A percentile compares a stretch with the other conserved stretches of the same genome.
Conservation (phyloP, 2,888 invertebrate genomes). For the Elaeidobius kamerunicus region DNA sequence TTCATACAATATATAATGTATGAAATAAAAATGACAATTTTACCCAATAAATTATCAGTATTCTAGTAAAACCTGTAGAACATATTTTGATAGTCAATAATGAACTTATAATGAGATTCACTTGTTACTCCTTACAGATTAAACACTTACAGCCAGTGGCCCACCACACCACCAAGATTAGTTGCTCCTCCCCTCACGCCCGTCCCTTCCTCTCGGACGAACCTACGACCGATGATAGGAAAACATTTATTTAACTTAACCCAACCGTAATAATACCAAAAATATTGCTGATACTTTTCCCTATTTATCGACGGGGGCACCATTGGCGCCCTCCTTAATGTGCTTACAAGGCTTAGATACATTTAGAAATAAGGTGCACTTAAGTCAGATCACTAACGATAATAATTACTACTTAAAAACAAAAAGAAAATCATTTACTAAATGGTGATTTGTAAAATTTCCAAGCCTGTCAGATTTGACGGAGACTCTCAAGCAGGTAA, state of each 20-base stretch:
- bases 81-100: too few relatives aligned
- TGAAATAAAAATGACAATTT: too few relatives aligned
- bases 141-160: slow-evolving; percentile 5
- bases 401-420: slow-evolving; percentile 28
- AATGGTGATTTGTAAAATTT: slow-evolving; percentile 1
- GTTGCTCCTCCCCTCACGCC: slow-evolving; percentile 20
- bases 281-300: slow-evolving; percentile 46
- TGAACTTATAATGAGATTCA: not conserved
- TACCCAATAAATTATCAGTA: too few relatives aligned
- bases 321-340: slow-evolving; percentile 34
- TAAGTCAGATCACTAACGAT: slow-evolving; percentile 36
- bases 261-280: slow-evolving; percentile 42
- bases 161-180: slow-evolving; percentile 12
- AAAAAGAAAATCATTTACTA: slow-evolving; percentile 25
- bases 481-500: not conserved
- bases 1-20: too few relatives aligned
- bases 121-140: slow-evolving; percentile 15
- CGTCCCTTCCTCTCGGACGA: slow-evolving; percentile 11
- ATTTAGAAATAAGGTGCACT: slow-evolving; percentile 46
- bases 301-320: slow-evolving; percentile 34
- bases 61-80: too few relatives aligned
- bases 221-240: too few relatives aligned
- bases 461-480: slow-evolving; percentile 16
- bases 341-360: slow-evolving; percentile 47
- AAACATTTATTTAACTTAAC: too few relatives aligned